A percentile compares a stretch with the other conserved stretches of the same genome.
Evolutionary conservation across 2,797 vertebrate genomes (phyloP).

Genomic region (Acanthurus tractus): DNA sequence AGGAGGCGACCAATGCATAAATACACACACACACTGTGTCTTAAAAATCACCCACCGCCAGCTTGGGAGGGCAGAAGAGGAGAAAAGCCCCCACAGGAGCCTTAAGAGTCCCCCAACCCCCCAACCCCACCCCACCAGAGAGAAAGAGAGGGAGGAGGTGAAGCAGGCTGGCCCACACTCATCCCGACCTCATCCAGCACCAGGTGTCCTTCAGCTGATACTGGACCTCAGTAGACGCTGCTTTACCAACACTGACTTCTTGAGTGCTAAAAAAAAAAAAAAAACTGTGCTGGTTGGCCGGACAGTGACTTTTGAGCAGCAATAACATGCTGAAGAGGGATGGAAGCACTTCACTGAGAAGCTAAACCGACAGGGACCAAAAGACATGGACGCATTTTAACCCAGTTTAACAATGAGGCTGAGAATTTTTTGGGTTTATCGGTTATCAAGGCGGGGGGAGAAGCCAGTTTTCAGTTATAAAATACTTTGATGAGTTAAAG

Average conservation of each 20-base stretch:
- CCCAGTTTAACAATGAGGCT: constrained; percentile 66
- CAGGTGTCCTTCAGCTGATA: constrained; percentile 85
- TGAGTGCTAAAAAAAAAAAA: constrained; percentile 49
- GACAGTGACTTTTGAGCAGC: constrained; percentile 69
- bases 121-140: constrained; percentile 17
- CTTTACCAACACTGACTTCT: constrained; percentile 65
- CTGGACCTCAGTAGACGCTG: constrained; percentile 72
- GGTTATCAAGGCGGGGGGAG: not conserved
- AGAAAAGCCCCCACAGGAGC: constrained; percentile 74
- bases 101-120: constrained; percentile 72
- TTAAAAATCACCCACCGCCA: constrained; percentile 80
- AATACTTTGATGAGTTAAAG: constrained; percentile 23
- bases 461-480: constrained; percentile 42
- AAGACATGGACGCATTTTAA: constrained; percentile 82
- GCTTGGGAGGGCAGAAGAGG: constrained; percentile 70
- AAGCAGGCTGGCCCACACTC: constrained; percentile 74
- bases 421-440: constrained; percentile 32
- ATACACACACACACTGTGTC: constrained; percentile 81
- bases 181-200: constrained; percentile 82
- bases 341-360: constrained; percentile 86
- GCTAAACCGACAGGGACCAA: constrained; percentile 92
- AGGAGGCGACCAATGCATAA: constrained; percentile 54
- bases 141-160: constrained; percentile 63
- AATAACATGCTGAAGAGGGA: constrained; percentile 83
- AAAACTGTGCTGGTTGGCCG: constrained; percentile 49